Evolutionary conservation across 2,797 vertebrate genomes (phyloP).

Genomic region (Brachyrhaphis roseni): DNA sequence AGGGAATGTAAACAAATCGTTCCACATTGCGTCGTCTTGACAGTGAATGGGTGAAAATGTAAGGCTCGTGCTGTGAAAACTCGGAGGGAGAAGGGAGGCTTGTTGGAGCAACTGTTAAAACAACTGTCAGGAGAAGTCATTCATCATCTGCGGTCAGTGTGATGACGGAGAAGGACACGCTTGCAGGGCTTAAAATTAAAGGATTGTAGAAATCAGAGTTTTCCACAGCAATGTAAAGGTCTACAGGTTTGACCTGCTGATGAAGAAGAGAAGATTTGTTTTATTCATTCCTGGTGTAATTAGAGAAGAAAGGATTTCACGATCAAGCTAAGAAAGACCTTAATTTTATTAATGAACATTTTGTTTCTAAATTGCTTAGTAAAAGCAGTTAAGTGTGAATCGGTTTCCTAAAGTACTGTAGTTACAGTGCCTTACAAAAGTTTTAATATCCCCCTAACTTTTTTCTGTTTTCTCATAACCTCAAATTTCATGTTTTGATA

Average conservation of each 20-base stretch:
- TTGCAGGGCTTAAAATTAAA: constrained; percentile 39
- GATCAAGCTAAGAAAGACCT: constrained; percentile 29
- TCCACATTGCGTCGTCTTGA: constrained; percentile 43
- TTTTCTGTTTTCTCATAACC: not conserved
- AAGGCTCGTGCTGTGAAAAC: constrained; percentile 21
- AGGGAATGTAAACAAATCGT: constrained; percentile 36
- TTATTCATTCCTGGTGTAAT: constrained; percentile 11
- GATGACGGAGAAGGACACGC: constrained; percentile 39
- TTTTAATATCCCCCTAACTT: not conserved
- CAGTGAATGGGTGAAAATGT: constrained; percentile 34
- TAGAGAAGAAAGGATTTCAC: constrained; percentile 18
- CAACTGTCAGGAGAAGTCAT: constrained; percentile 58
- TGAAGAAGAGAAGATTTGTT: constrained; percentile 26
- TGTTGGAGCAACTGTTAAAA: constrained; percentile 71
- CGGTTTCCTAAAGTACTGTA: not conserved
- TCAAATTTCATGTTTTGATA: not conserved
- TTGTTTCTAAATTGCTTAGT: constrained; percentile 14
- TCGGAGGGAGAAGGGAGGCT: constrained; percentile 2
- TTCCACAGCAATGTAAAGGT: constrained; percentile 49
- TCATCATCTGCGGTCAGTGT: constrained; percentile 61
- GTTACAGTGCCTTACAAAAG: no score
- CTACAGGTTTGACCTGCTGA: constrained; percentile 27
- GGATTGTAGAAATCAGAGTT: constrained; percentile 30
- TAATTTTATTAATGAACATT: constrained; percentile 32
- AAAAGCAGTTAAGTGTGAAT: constrained; percentile 18